Base-by-base conservation (phyloP, 2,888 invertebrate species). In the Synanthedon formicaeformis region DNA sequence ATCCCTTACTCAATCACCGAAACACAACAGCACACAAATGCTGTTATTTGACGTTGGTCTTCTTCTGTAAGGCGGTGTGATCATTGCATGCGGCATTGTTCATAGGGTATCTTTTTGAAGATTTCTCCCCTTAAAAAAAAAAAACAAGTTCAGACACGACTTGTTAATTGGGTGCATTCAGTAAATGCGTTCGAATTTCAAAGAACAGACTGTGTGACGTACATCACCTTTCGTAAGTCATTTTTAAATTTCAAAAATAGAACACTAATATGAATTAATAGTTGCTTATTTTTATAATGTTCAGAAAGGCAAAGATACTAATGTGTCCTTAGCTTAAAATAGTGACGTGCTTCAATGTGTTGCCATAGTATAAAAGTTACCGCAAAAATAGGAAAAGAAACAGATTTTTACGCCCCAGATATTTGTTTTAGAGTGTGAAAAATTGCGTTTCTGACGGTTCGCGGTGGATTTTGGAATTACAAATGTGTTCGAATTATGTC, bases 361-460 rank as follows among this genome's bases (percentile, higher is more conserved):
- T 69, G 57, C 61, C 61, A 53, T 49, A 57, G 52, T 51, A 54
- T 60, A 60, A 58, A 60, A 61, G 56, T 51, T 34, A 48, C 55
- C 53, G 54, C 40, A 53, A 34, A 48, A n/a, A 16, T n/a, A 54
- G 57, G 58, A 59, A 67, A 70, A 73, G 73, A 49, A 16, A 12
- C 3, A 16, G 73, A 77, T 80, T 67, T 62, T 58, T 66, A 75
- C 71, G 75, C 72, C 71, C 69, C 70, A 71, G 64, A 77, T 79
- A 81, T 81, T 83, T 80, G 75, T 78, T 80, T 81, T 78, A 66
- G 69, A 76, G 74, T 83, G 81, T 87, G 85, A 86, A 86, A 78
- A 86, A 87, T 87, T 69, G 75, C 67, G 73, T 82, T 84, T 78
- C 72, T 70, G 75, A 69, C 71, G 80, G 80, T 81, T 71, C 78